Evolutionary conservation across 2,797 vertebrate genomes (phyloP).

Genomic region (Oreochromis grahami): DNA sequence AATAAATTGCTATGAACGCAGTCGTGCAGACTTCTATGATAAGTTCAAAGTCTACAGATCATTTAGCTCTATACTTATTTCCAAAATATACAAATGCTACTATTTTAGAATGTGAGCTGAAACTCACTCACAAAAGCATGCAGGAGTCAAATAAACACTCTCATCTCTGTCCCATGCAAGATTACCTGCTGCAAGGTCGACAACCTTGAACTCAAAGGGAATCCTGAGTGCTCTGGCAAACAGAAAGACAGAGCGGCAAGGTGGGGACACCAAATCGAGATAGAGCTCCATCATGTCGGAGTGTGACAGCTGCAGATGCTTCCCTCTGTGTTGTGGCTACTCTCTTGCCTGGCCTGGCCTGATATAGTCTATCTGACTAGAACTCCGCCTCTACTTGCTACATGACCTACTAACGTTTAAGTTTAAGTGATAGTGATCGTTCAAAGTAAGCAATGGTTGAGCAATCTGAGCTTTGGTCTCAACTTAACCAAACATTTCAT

Average conservation of each 20-base stretch:
- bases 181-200: constrained; percentile 77
- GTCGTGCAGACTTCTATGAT: background rate
- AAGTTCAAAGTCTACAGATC: background rate
- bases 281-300: constrained; percentile 72
- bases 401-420: background rate
- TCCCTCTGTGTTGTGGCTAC: background rate
- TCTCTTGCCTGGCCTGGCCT: background rate
- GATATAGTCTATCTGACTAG: background rate
- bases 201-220: constrained; percentile 73
- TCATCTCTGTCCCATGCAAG: fast-evolving
- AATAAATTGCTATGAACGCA: background rate
- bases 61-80: background rate
- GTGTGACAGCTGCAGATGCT: background rate
- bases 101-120: background rate
- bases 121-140: background rate
- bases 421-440: constrained; percentile 27
- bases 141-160: background rate
- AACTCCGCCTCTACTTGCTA: constrained; percentile 26
- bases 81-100: background rate
- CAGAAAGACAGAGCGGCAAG: constrained; percentile 81
- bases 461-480: constrained; percentile 21
- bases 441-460: constrained; percentile 34
- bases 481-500: constrained; percentile 2
- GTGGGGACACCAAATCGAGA: constrained; percentile 80
- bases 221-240: constrained; percentile 76